A percentile compares a stretch with the other conserved stretches of the same genome.
These are phyloP conservation scores for Chaetura pelagica DNA, from an alignment of 2,113 vertebrate species.

Conservation along the genomic window DNA sequence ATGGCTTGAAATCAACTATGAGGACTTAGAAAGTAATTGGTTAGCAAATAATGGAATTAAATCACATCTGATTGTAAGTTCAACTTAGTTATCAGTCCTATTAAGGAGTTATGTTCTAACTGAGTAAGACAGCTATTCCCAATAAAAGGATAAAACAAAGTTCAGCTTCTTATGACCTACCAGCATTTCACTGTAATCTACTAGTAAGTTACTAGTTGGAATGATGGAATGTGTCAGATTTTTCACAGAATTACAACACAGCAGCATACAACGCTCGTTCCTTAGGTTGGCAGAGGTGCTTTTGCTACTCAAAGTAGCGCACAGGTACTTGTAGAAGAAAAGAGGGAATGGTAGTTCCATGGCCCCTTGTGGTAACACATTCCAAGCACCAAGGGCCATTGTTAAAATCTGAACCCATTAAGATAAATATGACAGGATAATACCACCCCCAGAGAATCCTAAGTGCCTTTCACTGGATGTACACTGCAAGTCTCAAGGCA, in stretches of 20 bases:
- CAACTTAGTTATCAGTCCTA: slow-evolving; percentile 61
- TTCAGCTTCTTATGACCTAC: slow-evolving; percentile 59
- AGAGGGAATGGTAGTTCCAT: slow-evolving; percentile 66
- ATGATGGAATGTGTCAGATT: slow-evolving; percentile 76
- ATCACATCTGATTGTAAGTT: slow-evolving; percentile 53
- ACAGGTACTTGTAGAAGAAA: slow-evolving; percentile 41
- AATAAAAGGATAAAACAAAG: slow-evolving; percentile 51
- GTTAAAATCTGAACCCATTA: slow-evolving; percentile 67
- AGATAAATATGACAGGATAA: slow-evolving; percentile 77
- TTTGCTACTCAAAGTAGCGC: slow-evolving; percentile 61
- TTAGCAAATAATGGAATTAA: slow-evolving; percentile 54
- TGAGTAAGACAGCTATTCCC: slow-evolving; percentile 33
- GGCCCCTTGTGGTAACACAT: slow-evolving; percentile 57
- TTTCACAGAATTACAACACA: slow-evolving; percentile 65
- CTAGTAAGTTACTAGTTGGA: slow-evolving; percentile 61
- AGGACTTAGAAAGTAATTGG: slow-evolving; percentile 22
- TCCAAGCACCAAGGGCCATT: slow-evolving; percentile 73
- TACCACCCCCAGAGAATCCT: slow-evolving; percentile 73
- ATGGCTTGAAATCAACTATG: slow-evolving; percentile 55
- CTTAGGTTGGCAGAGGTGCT: slow-evolving; percentile 65
- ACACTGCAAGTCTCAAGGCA: slow-evolving; percentile 79
- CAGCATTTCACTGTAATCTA: slow-evolving; percentile 52
- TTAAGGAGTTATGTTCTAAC: slow-evolving; percentile 47
- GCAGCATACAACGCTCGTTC: slow-evolving; percentile 69
- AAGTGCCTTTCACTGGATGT: slow-evolving; percentile 82